phyloP scores from a whole-genome alignment of 2,888 invertebrate species.

The Sacculina carcini region DNA sequence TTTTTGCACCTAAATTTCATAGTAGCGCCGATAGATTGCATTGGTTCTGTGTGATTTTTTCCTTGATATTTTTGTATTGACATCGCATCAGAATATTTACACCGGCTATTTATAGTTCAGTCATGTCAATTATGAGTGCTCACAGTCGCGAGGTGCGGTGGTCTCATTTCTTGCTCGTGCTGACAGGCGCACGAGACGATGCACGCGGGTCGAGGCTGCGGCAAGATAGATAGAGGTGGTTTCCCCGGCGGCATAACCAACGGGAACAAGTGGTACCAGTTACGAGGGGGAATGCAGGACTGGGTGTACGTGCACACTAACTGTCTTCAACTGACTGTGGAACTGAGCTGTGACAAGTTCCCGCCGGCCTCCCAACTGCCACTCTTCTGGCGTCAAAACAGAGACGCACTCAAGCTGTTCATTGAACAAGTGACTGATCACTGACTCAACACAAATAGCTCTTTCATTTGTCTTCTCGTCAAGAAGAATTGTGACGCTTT shows the following conservation, averaged over 20 bases:
- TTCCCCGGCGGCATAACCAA: constrained; percentile 49
- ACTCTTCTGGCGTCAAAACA: constrained; percentile 65
- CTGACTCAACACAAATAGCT: not conserved
- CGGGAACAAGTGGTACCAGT: constrained; percentile 54
- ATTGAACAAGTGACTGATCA: constrained; percentile 11
- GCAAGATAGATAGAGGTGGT: not conserved
- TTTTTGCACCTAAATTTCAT: too few relatives aligned
- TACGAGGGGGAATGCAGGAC: constrained; percentile 66
- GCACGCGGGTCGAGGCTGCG: constrained; percentile 51
- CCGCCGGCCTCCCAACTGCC: constrained; percentile 44
- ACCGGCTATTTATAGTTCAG: too few relatives aligned
- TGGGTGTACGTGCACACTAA: constrained; percentile 69
- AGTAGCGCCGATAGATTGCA: too few relatives aligned
- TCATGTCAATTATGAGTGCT: too few relatives aligned
- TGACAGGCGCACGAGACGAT: constrained; percentile 58
- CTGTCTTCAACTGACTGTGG: constrained; percentile 80
- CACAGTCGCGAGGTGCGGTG: not conserved
- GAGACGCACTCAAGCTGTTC: constrained; percentile 10
- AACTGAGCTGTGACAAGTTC: constrained; percentile 79
- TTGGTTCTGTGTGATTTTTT: too few relatives aligned
- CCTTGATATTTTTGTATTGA: too few relatives aligned
- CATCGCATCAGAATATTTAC: too few relatives aligned
- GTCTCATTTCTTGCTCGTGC: too few relatives aligned
- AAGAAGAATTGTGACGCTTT: too few relatives aligned
- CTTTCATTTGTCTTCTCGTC: not conserved